These are phyloP conservation scores for Micrastur ruficollis DNA, from an alignment of 2,797 vertebrate genomes.

Conservation along the genomic window DNA sequence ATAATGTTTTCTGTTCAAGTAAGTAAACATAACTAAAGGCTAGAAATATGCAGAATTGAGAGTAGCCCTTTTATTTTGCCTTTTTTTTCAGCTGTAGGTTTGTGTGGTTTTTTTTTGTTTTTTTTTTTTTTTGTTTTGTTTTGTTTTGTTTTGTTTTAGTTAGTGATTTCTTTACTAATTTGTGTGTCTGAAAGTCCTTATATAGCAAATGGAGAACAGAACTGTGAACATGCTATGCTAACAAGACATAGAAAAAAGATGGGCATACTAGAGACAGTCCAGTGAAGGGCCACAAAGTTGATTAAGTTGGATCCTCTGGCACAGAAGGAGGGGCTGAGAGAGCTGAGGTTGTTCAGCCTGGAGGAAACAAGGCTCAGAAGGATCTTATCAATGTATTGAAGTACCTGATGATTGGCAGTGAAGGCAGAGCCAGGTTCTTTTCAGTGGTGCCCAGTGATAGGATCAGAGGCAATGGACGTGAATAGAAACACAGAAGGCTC, in stretches of 20 bases:
- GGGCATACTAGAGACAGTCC: background rate
- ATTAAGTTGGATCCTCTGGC: background rate
- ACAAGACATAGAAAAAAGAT: background rate
- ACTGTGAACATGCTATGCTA: background rate
- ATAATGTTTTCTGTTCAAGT: background rate
- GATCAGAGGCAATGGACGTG: background rate
- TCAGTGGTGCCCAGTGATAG: background rate
- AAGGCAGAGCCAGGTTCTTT: background rate
- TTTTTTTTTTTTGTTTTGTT: background rate
- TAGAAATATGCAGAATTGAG: background rate
- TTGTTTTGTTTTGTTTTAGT: background rate
- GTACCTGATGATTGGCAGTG: background rate
- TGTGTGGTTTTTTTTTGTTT: accelerated
- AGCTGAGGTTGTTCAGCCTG: background rate
- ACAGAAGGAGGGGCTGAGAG: background rate
- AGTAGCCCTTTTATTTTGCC: background rate
- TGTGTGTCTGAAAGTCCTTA: background rate
- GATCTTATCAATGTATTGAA: too few relatives aligned
- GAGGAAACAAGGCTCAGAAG: background rate
- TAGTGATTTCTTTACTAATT: background rate
- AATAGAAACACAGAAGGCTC: too few relatives aligned
- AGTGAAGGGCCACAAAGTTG: background rate
- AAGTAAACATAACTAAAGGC: background rate
- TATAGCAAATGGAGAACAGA: background rate
- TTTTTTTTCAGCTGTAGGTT: background rate